Evolutionary conservation across 1,140 invertebrate genomes (phyloP).

Genomic region (Drosophila ogumai): DNA sequence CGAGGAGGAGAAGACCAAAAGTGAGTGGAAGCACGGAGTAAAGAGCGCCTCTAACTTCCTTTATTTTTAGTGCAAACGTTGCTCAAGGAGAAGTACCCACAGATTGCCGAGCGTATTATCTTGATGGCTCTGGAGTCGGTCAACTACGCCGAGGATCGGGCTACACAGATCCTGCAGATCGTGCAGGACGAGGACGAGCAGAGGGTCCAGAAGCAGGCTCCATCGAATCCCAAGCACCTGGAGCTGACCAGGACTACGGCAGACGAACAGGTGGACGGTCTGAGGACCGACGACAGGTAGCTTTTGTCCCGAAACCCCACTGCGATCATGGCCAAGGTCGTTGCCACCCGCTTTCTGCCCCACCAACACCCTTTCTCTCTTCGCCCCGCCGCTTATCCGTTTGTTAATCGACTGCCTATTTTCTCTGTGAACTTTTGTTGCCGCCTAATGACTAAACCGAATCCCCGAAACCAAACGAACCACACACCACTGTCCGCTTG

Average conservation of each 20-base stretch:
- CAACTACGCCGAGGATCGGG: constrained; percentile 92
- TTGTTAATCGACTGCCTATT: constrained; percentile 77
- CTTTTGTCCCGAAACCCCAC: constrained; percentile 1
- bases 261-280: constrained; percentile 54
- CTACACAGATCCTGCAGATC: constrained; percentile 90
- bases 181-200: constrained; percentile 88
- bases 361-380: constrained; percentile 19
- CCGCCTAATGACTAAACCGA: constrained; percentile 54
- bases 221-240: constrained; percentile 16
- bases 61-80: constrained; percentile 89
- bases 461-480: constrained; percentile 24
- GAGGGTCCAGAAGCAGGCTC: constrained; percentile 44
- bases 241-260: constrained; percentile 19
- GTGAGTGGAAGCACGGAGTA: constrained; percentile 85
- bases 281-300: constrained; percentile 42
- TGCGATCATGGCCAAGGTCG: constrained; percentile 5
- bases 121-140: constrained; percentile 94
- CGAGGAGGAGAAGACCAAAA: constrained; percentile 90
- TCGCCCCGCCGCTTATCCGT: constrained; percentile 59
- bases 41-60: neutral
- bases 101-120: constrained; percentile 92
- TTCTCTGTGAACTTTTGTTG: constrained; percentile 79
- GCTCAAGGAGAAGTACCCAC: constrained; percentile 90
- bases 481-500: constrained; percentile 55
- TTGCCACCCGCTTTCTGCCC: constrained; percentile 30